Evolutionary conservation across 2,797 vertebrate genomes (phyloP).

Genomic region (Mormyrus hasselquistii): DNA sequence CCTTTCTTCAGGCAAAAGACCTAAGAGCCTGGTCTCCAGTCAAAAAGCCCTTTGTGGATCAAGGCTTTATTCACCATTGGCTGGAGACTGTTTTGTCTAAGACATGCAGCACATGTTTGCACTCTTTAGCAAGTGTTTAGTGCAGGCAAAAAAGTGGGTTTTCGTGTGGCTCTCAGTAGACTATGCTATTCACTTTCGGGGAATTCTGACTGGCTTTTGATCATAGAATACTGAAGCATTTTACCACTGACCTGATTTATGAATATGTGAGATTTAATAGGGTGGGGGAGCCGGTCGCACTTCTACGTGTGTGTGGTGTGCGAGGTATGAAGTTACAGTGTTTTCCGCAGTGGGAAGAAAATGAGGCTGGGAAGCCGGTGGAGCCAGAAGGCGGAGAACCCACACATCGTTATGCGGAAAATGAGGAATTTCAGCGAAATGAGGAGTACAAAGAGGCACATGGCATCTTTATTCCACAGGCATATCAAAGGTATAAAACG

Average conservation of each 20-base stretch:
- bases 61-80: constrained; percentile 52
- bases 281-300: neutral
- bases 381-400: neutral
- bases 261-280: neutral
- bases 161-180: neutral
- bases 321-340: neutral
- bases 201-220: constrained; percentile 24
- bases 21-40: constrained; percentile 53
- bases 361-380: neutral
- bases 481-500: constrained; percentile 4
- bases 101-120: constrained; percentile 53
- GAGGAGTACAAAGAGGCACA: neutral
- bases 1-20: constrained; percentile 58
- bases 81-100: constrained; percentile 64
- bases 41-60: constrained; percentile 50
- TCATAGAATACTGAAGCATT: neutral
- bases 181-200: neutral
- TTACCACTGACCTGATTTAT: neutral
- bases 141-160: constrained; percentile 44
- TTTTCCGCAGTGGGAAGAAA: neutral
- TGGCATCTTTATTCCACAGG: neutral
- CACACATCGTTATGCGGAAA: neutral
- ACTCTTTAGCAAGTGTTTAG: constrained; percentile 58
- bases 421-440: neutral
- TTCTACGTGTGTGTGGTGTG: neutral